phyloP scores from a whole-genome alignment of 23 tunicate species.

The Trididemnum nubilum region DNA sequence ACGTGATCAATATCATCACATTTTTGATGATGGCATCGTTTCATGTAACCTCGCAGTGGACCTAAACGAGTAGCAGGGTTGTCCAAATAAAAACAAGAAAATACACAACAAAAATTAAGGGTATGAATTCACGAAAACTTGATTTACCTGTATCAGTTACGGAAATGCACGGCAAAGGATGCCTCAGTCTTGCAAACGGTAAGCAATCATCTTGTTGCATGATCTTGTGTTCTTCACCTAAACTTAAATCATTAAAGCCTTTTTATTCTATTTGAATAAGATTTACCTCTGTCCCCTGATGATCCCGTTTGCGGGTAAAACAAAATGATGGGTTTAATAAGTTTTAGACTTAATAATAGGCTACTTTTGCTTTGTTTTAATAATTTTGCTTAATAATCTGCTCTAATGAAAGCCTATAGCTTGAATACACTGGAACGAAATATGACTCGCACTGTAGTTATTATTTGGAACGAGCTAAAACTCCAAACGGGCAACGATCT shows the following conservation, averaged over 20 bases:
- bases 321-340: too few species aligned
- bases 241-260: background rate
- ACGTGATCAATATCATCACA: slow-evolving; percentile 66
- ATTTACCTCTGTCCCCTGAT: too few species aligned
- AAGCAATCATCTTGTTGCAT: slow-evolving; percentile 53
- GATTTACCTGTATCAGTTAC: slow-evolving; percentile 66
- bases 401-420: too few species aligned
- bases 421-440: too few species aligned
- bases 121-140: background rate
- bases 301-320: too few species aligned
- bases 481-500: too few species aligned
- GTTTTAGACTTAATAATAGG: background rate
- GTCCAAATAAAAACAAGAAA: background rate
- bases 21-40: slow-evolving; percentile 45
- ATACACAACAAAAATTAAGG: background rate
- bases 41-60: slow-evolving; percentile 75
- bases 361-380: background rate
- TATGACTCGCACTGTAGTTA: too few species aligned
- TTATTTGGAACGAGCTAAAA: too few species aligned
- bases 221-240: slow-evolving; percentile 23
- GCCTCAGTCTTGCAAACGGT: slow-evolving; percentile 33
- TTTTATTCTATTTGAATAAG: too few species aligned
- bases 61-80: too few species aligned
- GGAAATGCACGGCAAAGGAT: slow-evolving; percentile 63
- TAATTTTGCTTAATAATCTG: too few species aligned